Evolutionary conservation across 2,888 invertebrate species (phyloP).

Genomic region (Allolobophora icterica): DNA sequence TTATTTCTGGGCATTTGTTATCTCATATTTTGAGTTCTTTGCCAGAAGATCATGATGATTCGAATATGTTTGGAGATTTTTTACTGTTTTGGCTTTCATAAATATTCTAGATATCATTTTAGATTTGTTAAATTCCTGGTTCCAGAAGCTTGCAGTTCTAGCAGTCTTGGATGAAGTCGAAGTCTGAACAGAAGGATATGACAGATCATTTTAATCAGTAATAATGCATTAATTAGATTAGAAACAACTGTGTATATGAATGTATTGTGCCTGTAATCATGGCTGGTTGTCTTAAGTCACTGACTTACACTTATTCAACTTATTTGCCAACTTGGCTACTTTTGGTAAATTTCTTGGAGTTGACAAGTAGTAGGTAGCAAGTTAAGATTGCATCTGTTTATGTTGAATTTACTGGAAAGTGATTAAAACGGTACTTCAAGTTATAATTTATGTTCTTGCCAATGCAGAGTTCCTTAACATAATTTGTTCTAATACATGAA

Average conservation of each 20-base stretch:
- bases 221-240: neutral
- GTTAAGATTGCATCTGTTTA: neutral
- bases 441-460: too few species aligned
- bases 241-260: neutral
- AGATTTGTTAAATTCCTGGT: neutral
- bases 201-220: neutral
- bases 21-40: neutral
- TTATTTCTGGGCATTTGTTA: neutral
- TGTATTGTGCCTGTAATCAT: neutral
- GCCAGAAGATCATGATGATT: neutral
- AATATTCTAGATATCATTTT: conserved; percentile 14
- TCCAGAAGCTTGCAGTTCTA: neutral
- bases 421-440: neutral
- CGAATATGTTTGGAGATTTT: neutral
- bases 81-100: neutral
- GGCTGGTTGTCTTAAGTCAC: neutral
- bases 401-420: neutral
- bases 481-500: too few species aligned
- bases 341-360: neutral
- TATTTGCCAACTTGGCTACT: neutral
- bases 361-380: neutral
- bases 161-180: neutral
- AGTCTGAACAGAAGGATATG: neutral
- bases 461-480: too few species aligned
- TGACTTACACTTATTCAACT: neutral